Conservation (phyloP, 2,797 vertebrate genomes). For the Rallus crepitans region DNA sequence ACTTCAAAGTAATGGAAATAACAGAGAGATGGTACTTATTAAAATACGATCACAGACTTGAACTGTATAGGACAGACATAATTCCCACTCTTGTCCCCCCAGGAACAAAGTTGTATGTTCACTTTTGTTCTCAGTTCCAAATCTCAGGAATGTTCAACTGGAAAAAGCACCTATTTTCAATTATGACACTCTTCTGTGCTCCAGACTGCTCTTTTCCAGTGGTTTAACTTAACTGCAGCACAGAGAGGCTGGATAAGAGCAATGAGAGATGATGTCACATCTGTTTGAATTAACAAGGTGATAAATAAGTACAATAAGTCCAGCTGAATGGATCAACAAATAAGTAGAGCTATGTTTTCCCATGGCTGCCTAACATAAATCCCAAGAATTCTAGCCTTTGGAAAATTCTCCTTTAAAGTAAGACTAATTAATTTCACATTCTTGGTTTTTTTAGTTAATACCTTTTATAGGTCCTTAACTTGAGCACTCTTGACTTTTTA, state of each 20-base stretch:
- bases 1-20: background rate
- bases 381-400: background rate
- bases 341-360: background rate
- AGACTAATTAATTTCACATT: background rate
- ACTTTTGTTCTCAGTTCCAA: background rate
- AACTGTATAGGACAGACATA: background rate
- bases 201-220: background rate
- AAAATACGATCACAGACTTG: background rate
- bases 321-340: background rate
- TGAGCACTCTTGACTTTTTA: background rate
- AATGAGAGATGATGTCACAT: background rate
- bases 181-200: background rate
- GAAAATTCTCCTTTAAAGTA: conserved; percentile 6
- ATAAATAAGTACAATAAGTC: background rate
- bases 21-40: background rate
- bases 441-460: background rate
- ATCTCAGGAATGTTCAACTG: background rate
- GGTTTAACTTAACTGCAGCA: conserved; percentile 4
- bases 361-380: background rate
- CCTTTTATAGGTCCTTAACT: background rate
- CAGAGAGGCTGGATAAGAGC: background rate
- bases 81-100: background rate
- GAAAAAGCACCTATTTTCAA: background rate
- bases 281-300: background rate
- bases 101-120: background rate